Evolutionary conservation across 2,797 vertebrate species (phyloP), one percentile per base, ranked within the genome.

Genomic region (Anolis apletophallus): DNA sequence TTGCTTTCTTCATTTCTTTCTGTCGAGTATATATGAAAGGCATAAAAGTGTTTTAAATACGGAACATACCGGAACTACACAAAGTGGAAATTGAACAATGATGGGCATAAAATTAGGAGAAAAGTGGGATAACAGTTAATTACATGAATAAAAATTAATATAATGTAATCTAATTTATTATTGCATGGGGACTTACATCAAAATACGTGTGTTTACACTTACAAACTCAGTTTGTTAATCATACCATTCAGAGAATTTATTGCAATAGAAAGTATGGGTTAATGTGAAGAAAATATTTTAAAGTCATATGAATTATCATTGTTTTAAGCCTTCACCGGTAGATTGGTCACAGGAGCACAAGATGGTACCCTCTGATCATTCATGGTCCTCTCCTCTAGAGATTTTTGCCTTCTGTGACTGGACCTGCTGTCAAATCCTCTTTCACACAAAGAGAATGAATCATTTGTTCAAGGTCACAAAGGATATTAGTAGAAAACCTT

Each of bases 391-490:
- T 79, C 81, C 40, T 73, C 75, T 54, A 55, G 83, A 84, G 76
- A 67, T 84, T 84, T 87, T 81, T 46, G 36, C 80, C 67, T 80
- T 79, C 57, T 14, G 21, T 74, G 34, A 57, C 57, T 46, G 26
- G 76, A 32, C 57, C 76, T 80, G 81, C 75, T 87, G 86, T 87
- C 76, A 87, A 87, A 83, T 72, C 76, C 67, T 72, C 68, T 84
- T 84, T 84, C 69, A 61, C 32, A 87, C 12, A 87, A 89, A 93
- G 71, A 54, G 67, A 80, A 87, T 87, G 67, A 64, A 76, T 83
- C 73, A 64, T 71, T 87, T 87, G 64, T 83, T 86, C 36, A 86
- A 89, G 78, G 92, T 84, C 59, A 59, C 50, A 87, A 55, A 87
- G 79, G 19, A 81, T 0, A 3, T 1, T 59, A 23, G 34, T 69